Evolutionary conservation across 2,113 vertebrate genomes (phyloP).

Genomic region (Neodontobutis hainanensis): DNA sequence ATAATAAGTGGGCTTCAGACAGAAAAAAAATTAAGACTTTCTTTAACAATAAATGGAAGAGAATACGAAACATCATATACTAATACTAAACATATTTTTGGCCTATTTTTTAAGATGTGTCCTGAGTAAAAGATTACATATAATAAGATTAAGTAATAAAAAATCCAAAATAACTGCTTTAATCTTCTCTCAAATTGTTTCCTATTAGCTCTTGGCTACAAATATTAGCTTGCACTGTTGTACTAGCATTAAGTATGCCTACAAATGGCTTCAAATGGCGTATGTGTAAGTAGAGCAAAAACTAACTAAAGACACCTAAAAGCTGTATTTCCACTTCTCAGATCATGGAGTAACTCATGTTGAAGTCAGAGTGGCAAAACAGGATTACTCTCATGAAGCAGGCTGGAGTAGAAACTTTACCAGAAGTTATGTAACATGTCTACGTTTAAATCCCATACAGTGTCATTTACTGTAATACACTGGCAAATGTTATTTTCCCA

Average conservation of each 20-base stretch:
- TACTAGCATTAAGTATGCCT: no score
- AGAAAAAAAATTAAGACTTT: background rate
- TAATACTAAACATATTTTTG: no score
- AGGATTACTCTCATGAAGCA: constrained; percentile 47
- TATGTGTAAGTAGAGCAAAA: no score
- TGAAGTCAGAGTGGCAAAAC: constrained; percentile 45
- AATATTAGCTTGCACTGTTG: no score
- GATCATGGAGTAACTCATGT: constrained; percentile 2
- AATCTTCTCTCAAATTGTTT: no score
- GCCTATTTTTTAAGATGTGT: no score
- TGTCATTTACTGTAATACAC: constrained; percentile 73
- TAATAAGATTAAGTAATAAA: no score
- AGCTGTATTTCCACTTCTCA: background rate
- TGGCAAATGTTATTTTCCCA: constrained; percentile 45
- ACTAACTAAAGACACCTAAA: background rate
- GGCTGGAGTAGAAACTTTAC: constrained; percentile 57
- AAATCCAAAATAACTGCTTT: no score
- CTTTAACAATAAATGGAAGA: background rate
- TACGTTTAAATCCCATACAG: constrained; percentile 59
- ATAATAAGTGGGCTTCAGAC: background rate
- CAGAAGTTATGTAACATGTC: constrained; percentile 75
- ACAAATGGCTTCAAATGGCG: no score
- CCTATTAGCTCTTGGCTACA: no score
- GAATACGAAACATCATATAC: no score
- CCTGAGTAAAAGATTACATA: no score